Evolutionary conservation across 2,113 vertebrate genomes (phyloP).

Genomic region (Forbesichthys agassizii): DNA sequence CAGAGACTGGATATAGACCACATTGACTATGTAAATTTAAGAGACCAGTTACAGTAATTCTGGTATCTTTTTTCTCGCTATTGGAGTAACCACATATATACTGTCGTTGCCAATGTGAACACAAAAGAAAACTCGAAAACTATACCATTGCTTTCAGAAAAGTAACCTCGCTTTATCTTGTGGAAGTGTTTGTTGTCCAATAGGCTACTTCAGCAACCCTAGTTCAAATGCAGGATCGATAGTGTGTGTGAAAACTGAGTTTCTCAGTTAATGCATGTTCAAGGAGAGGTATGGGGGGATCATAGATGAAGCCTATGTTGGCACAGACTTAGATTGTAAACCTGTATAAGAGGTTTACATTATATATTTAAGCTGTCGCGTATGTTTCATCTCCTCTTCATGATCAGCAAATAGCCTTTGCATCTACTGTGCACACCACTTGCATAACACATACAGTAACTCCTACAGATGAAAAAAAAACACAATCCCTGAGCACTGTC

Average conservation of each 20-base stretch:
- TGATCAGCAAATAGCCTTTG: neutral
- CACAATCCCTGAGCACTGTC: neutral
- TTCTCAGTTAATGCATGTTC: conserved; percentile 34
- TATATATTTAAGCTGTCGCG: conserved; percentile 24
- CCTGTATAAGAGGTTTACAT: conserved; percentile 12
- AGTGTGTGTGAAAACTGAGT: conserved; percentile 37
- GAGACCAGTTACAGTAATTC: neutral
- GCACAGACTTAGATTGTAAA: neutral
- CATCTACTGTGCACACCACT: conserved; percentile 1
- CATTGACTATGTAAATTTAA: conserved; percentile 20
- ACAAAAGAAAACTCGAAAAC: neutral
- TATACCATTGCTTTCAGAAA: neutral
- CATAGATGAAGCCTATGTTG: conserved; percentile 15
- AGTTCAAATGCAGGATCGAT: conserved; percentile 36
- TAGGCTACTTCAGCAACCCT: no score
- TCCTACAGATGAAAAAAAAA: conserved; percentile 19
- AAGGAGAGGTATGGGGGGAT: conserved; percentile 19
- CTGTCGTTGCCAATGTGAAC: neutral
- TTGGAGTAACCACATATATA: neutral
- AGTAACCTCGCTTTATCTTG: conserved; percentile 29
- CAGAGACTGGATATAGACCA: conserved; percentile 11
- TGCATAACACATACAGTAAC: conserved; percentile 9
- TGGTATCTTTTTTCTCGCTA: neutral
- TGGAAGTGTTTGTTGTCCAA: neutral
- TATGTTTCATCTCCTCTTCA: conserved; percentile 29